phyloP scores from a whole-genome alignment of 2,888 invertebrate genomes.

The Cyclophora albipunctata region DNA sequence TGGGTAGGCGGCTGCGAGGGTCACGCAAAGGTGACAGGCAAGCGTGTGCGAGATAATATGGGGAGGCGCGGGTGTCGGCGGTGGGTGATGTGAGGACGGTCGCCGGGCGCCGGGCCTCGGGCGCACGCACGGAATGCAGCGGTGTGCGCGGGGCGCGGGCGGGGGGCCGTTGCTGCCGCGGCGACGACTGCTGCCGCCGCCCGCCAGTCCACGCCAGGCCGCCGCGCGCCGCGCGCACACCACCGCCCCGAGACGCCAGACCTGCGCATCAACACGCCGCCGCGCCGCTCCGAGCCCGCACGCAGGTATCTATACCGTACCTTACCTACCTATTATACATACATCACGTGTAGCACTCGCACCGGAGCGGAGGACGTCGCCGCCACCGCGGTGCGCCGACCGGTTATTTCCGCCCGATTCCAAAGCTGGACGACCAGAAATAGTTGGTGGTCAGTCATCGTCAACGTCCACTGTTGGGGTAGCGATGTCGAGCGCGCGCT shows the following conservation, averaged over 20 bases:
- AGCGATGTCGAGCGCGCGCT: constrained; percentile 31
- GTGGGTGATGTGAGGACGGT: constrained; percentile 46
- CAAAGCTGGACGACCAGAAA: constrained; percentile 35
- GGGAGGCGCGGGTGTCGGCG: constrained; percentile 44
- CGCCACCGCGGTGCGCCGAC: constrained; percentile 2
- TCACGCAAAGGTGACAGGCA: constrained; percentile 58
- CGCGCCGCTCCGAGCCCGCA: constrained; percentile 34
- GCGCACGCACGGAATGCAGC: constrained; percentile 59
- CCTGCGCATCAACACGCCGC: constrained; percentile 37
- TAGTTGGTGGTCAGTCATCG: constrained; percentile 38
- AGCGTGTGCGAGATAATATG: constrained; percentile 43
- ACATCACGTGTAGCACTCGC: constrained; percentile 32
- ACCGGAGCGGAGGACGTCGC: constrained; percentile 8
- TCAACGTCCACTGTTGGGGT: constrained; percentile 30
- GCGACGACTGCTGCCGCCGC: constrained; percentile 51
- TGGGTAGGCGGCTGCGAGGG: constrained; percentile 40
- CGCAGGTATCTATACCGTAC: constrained; percentile 53
- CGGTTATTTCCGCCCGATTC: constrained; percentile 28
- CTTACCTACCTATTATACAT: constrained; percentile 1
- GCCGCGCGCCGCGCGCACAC: constrained; percentile 74
- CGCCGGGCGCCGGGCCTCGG: constrained; percentile 43
- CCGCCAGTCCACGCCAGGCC: constrained; percentile 45
- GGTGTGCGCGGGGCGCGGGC: constrained; percentile 59
- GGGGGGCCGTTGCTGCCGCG: constrained; percentile 59
- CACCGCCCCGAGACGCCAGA: constrained; percentile 56